Evolutionary conservation across 2,797 vertebrate genomes (phyloP).

Genomic region (Microhierax caerulescens): DNA sequence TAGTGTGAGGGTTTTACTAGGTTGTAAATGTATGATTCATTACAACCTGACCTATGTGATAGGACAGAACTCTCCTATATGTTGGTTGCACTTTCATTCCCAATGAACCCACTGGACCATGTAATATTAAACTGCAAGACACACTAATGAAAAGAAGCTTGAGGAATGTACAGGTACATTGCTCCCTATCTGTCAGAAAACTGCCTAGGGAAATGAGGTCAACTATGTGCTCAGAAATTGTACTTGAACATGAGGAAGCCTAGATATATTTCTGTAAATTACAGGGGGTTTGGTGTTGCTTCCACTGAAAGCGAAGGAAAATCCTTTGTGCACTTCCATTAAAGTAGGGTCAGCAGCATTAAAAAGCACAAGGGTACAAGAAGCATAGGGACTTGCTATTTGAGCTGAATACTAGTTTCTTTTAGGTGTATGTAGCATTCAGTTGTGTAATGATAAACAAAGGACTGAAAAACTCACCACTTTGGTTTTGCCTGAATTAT

Average conservation of each 20-base stretch:
- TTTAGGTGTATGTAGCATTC: neutral
- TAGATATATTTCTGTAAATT: neutral
- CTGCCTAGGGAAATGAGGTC: conserved; percentile 18
- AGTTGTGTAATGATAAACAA: neutral
- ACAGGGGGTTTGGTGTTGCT: neutral
- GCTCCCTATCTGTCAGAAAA: conserved; percentile 10
- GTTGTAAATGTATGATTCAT: conserved; percentile 3
- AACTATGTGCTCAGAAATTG: neutral
- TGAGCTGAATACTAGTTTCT: neutral
- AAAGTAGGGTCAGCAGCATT: neutral
- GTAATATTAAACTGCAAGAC: neutral
- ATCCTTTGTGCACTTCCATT: neutral
- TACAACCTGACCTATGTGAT: neutral
- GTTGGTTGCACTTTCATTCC: neutral
- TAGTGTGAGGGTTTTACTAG: neutral
- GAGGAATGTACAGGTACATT: neutral
- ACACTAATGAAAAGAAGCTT: neutral
- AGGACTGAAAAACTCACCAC: neutral
- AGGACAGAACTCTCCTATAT: neutral
- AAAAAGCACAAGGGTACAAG: neutral
- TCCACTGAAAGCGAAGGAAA: neutral
- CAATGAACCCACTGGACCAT: neutral
- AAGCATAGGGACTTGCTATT: neutral
- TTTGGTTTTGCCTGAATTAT: neutral
- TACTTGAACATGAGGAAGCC: neutral